These are phyloP conservation scores for Caenorhabditis doughertyi DNA, from an alignment of 2,888 invertebrate species.

Conservation along the genomic window DNA sequence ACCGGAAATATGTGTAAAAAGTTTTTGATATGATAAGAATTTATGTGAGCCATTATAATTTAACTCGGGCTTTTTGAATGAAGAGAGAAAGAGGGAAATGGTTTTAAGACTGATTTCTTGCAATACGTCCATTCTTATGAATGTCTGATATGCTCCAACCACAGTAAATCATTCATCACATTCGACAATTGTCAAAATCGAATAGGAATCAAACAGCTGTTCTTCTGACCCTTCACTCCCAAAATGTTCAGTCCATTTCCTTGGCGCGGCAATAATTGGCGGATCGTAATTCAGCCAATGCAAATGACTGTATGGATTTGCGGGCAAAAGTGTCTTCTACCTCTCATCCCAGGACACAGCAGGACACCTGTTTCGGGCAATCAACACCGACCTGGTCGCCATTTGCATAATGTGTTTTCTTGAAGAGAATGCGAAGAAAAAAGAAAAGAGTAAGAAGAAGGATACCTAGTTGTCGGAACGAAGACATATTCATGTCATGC, in stretches of 20 bases:
- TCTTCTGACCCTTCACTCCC: slow-evolving; percentile 12
- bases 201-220: slow-evolving; percentile 7
- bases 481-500: slow-evolving; percentile 37
- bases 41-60: no score
- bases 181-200: not conserved
- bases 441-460: slow-evolving; percentile 12
- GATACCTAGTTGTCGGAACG: slow-evolving; percentile 41
- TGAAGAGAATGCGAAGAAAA: slow-evolving; percentile 1
- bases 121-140: no score
- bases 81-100: no score
- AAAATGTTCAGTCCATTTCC: slow-evolving; percentile 2
- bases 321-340: slow-evolving; percentile 9
- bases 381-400: slow-evolving; percentile 50
- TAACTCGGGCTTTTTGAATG: no score
- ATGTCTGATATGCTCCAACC: not conserved
- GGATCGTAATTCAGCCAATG: slow-evolving; percentile 40
- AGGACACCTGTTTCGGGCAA: slow-evolving; percentile 60
- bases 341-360: slow-evolving; percentile 30
- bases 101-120: no score
- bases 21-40: no score
- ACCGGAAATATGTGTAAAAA: not conserved
- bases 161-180: not conserved
- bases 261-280: slow-evolving; percentile 35
- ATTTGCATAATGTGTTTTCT: slow-evolving; percentile 59
- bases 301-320: slow-evolving; percentile 49